These are phyloP conservation scores for Meloe dianella DNA, from an alignment of 2,888 invertebrate genomes.

Conservation along the genomic window DNA sequence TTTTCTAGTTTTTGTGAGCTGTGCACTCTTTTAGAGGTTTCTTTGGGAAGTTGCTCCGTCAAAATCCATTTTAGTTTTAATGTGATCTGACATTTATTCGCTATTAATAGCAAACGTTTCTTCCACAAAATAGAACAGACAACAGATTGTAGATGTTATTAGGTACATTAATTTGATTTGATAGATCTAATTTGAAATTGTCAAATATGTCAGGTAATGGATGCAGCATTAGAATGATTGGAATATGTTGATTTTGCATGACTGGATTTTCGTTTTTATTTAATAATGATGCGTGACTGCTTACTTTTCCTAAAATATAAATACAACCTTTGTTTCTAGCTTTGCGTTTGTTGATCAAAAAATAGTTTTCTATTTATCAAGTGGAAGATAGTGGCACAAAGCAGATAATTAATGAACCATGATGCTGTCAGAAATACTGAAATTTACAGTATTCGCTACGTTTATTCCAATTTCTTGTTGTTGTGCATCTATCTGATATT, in stretches of 20 bases:
- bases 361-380: neutral
- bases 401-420: neutral
- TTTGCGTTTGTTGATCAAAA: too few species aligned
- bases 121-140: constrained; percentile 4
- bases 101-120: neutral
- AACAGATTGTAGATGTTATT: neutral
- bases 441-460: neutral
- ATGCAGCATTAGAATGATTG: neutral
- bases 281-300: too few species aligned
- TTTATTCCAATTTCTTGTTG: neutral
- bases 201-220: neutral
- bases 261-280: too few species aligned
- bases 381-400: neutral
- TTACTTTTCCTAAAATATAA: too few species aligned
- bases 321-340: too few species aligned
- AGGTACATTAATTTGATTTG: constrained; percentile 2
- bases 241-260: neutral
- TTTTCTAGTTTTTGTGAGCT: neutral
- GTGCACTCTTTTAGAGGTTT: neutral
- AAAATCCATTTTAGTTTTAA: neutral
- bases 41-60: neutral
- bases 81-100: constrained; percentile 2
- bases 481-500: neutral
- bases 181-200: neutral
- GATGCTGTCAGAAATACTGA: neutral